These are phyloP conservation scores for Trichomalopsis sarcophagae DNA, from an alignment of 1,140 invertebrate species.

Conservation along the genomic window DNA sequence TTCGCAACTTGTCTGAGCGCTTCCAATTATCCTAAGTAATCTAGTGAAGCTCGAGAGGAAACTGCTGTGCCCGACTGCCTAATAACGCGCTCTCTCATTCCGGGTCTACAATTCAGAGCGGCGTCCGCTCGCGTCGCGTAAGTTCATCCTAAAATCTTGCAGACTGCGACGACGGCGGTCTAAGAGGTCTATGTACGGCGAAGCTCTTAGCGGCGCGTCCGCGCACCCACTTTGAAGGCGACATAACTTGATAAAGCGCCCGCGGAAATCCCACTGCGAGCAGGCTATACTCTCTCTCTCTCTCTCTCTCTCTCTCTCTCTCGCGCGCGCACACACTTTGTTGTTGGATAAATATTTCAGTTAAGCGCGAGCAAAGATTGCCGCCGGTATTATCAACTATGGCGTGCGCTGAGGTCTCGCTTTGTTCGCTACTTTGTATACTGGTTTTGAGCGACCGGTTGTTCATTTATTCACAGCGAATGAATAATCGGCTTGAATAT, in stretches of 20 bases:
- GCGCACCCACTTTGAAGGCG: neutral
- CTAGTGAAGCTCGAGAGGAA: constrained; percentile 50
- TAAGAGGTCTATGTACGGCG: neutral
- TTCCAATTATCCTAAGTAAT: constrained; percentile 68
- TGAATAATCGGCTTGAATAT: too few relatives aligned
- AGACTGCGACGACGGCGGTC: neutral
- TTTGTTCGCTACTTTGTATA: too few relatives aligned
- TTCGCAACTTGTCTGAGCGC: constrained; percentile 27
- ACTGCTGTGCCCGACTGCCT: constrained; percentile 59
- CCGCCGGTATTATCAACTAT: too few relatives aligned
- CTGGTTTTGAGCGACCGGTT: too few relatives aligned
- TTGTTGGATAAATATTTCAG: constrained; percentile 14
- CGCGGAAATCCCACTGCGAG: neutral
- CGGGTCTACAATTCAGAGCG: constrained; percentile 14
- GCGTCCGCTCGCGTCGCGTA: neutral
- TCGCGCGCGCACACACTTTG: neutral
- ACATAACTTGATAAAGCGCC: constrained; percentile 28
- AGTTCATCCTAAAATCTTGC: constrained; percentile 24
- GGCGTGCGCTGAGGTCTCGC: too few relatives aligned
- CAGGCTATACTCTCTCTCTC: neutral
- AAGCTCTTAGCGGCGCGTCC: neutral
- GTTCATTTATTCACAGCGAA: too few relatives aligned
- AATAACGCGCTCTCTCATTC: constrained; percentile 51
- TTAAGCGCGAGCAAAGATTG: neutral
- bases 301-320: too few relatives aligned